Evolutionary conservation across 2,888 invertebrate genomes (phyloP).

Genomic region (Poecilus cupreus): DNA sequence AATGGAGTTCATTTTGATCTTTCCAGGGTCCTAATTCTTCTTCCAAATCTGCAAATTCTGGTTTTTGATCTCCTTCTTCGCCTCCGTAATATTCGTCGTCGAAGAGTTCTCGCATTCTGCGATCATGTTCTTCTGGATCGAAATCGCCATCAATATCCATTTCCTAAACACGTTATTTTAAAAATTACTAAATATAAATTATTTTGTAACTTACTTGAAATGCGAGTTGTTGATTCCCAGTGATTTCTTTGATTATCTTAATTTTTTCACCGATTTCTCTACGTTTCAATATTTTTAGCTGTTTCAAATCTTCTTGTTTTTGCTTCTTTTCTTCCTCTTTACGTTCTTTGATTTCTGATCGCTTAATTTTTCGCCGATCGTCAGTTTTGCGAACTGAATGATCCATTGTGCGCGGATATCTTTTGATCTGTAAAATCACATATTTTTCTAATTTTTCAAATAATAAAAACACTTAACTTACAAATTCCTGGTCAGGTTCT

Average conservation of each 20-base stretch:
- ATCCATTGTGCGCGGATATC: conserved; percentile 92
- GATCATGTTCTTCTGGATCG: conserved; percentile 91
- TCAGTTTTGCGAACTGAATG: conserved; percentile 88
- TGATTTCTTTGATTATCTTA: conserved; percentile 88
- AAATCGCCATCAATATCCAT: conserved; percentile 93
- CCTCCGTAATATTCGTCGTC: conserved; percentile 90
- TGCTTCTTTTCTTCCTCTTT: conserved; percentile 86
- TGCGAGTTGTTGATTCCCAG: conserved; percentile 85
- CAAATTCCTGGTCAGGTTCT: conserved; percentile 95
- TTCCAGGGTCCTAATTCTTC: conserved; percentile 71
- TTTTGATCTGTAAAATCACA: conserved; percentile 79
- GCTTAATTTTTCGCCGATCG: conserved; percentile 84
- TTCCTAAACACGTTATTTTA: conserved; percentile 72
- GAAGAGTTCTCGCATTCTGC: conserved; percentile 89
- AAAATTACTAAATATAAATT: conserved; percentile 36
- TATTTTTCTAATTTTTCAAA: background rate
- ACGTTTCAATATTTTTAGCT: conserved; percentile 89
- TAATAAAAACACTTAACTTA: conserved; percentile 67
- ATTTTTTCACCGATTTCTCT: conserved; percentile 94
- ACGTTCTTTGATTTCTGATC: conserved; percentile 83
- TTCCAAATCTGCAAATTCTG: conserved; percentile 88
- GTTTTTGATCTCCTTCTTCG: conserved; percentile 83
- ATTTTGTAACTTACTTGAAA: conserved; percentile 73
- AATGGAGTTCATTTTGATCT: conserved; percentile 75
- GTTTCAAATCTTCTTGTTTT: conserved; percentile 90